These are phyloP conservation scores for Choloepus didactylus DNA, from an alignment of 2,797 vertebrate species.

Conservation along the genomic window DNA sequence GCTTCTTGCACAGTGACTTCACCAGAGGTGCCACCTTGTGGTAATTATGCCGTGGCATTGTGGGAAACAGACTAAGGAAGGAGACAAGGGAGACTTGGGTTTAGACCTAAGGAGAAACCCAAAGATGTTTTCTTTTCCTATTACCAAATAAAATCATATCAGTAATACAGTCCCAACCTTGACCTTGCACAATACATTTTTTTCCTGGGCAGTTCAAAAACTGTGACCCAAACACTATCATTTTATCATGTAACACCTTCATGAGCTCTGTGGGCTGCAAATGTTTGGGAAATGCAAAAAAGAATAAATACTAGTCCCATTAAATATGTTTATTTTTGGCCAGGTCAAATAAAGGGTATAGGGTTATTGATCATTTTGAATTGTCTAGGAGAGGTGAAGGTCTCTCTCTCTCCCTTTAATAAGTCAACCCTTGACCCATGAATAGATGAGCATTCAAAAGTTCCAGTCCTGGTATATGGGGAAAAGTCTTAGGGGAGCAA, in stretches of 20 bases:
- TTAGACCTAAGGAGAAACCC: not conserved
- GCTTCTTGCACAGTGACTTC: conserved; percentile 90
- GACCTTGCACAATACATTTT: not conserved
- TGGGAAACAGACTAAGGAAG: conserved; percentile 91
- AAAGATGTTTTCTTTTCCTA: not conserved
- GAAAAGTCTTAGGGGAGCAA: not conserved
- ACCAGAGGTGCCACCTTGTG: conserved; percentile 90
- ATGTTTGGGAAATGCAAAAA: conserved; percentile 30
- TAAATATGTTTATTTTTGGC: not conserved
- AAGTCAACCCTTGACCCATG: not conserved
- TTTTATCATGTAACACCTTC: not conserved
- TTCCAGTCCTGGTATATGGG: not conserved
- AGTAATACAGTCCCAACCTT: not conserved
- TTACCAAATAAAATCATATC: conserved; percentile 19
- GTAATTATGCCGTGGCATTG: conserved; percentile 94
- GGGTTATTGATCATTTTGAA: not conserved
- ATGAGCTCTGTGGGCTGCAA: not conserved
- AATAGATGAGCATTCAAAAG: not conserved
- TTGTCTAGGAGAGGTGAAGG: not conserved
- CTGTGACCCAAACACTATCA: not conserved
- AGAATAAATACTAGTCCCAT: not conserved
- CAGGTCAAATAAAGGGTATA: not conserved
- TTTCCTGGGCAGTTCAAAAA: not conserved
- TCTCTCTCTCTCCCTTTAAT: not conserved
- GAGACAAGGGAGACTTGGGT: not conserved